Evolutionary conservation across 2,888 invertebrate genomes (phyloP), one percentile per base, ranked within the genome.

Genomic region (Aplocera efformata): DNA sequence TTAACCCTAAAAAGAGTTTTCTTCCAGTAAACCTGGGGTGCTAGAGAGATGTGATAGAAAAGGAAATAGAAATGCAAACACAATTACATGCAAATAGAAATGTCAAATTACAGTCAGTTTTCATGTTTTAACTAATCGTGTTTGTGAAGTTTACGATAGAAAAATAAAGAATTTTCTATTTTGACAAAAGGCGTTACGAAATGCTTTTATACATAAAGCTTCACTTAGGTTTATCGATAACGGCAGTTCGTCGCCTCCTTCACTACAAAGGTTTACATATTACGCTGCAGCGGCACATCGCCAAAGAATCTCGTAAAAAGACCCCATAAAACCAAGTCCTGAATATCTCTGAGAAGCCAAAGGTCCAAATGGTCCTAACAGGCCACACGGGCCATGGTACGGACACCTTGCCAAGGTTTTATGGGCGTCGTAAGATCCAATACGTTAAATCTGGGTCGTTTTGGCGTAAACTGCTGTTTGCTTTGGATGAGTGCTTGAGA

Each of bases 231-330:
- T 17, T 27, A 56, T 60, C 60, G 57, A 57, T 39, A 53, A 27
- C 27, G 37, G 48, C 17, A 7, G 5, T 22, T 1, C 1, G n/a
- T n/a, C n/a, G n/a, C n/a, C 1, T 28, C 10, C 58, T 46, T 39
- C 65, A 33, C 62, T 63, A 61, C 21, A 13, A 35, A 39, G 38
- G 43, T 48, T n/a, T n/a, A n/a, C n/a, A n/a, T n/a, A 51, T 49
- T 29, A 45, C 40, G 36, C 30, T 32, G 44, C 40, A 48, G 49
- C 53, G 54, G 53, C 52, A 39, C 26, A 33, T 17, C 50, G 48
- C 52, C 60, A 58, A 62, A 53, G 22, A 22, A 45, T 36, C 51
- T 24, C 48, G 45, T 62, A 63, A 63, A 63, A 53, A 51, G 47
- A 38, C 34, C 8, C 21, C 30, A 44, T 56, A 58, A 62, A 64